Percentiles rank a stretch among this genome's conserved stretches.
Evolutionary conservation across 2,888 invertebrate genomes (phyloP).

Genomic region (Lepidocyrtinus sp.): DNA sequence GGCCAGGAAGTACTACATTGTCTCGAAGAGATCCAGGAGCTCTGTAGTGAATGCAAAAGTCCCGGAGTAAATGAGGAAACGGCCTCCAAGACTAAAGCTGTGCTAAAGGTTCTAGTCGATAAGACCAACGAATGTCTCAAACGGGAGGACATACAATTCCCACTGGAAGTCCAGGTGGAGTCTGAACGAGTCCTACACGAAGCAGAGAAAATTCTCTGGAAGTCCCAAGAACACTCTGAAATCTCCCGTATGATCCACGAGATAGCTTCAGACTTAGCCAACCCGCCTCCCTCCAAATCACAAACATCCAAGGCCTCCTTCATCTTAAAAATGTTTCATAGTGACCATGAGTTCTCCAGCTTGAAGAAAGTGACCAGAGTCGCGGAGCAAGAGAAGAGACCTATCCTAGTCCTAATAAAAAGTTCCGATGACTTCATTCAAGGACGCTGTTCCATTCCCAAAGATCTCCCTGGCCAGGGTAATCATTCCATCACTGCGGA

Average conservation of each 20-base stretch:
- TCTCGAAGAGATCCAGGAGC: constrained; percentile 46
- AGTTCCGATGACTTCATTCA: constrained; percentile 77
- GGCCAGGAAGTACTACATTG: constrained; percentile 53
- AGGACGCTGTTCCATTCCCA: constrained; percentile 81
- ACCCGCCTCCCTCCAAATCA: no score
- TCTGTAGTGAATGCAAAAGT: constrained; percentile 29
- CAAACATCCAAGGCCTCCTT: constrained; percentile 29
- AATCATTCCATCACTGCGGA: constrained; percentile 77
- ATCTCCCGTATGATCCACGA: constrained; percentile 55
- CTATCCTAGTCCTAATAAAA: constrained; percentile 78
- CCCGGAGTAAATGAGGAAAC: constrained; percentile 2
- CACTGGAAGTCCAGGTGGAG: constrained; percentile 62
- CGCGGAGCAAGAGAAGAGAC: constrained; percentile 77
- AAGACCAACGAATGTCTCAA: constrained; percentile 49
- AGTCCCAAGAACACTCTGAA: constrained; percentile 58
- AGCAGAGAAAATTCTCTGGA: constrained; percentile 61
- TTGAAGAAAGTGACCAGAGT: constrained; percentile 77
- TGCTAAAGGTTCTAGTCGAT: constrained; percentile 47
- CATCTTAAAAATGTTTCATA: constrained; percentile 60
- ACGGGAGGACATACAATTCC: constrained; percentile 51
- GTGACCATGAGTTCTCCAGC: constrained; percentile 71
- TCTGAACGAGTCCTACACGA: constrained; percentile 54
- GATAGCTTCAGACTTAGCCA: constrained; percentile 33
- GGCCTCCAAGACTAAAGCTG: constrained; percentile 22
- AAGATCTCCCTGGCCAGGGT: constrained; percentile 72